These are phyloP conservation scores for Syngnathus acus DNA, from an alignment of 2,797 vertebrate genomes.

Conservation along the genomic window DNA sequence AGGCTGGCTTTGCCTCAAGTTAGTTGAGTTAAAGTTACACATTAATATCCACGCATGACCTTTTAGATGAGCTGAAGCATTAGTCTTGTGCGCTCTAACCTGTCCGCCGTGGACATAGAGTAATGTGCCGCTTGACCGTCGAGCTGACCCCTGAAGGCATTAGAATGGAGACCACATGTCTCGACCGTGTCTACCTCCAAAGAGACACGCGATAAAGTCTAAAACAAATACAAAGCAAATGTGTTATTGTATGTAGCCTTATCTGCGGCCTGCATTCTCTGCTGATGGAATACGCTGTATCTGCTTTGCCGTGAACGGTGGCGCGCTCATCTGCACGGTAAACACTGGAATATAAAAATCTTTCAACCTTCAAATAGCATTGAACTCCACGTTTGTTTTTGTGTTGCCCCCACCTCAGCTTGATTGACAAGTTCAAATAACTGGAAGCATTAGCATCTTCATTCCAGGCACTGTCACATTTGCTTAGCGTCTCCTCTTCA, in stretches of 20 bases:
- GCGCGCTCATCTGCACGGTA: slow-evolving; percentile 10
- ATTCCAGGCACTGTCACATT: slow-evolving; percentile 64
- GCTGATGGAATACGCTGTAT: slow-evolving; percentile 51
- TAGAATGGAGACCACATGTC: slow-evolving; percentile 71
- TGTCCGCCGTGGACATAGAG: slow-evolving; percentile 69
- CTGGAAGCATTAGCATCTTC: slow-evolving; percentile 63
- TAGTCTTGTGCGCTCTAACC: slow-evolving; percentile 67
- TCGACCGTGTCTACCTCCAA: slow-evolving; percentile 52
- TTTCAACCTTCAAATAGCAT: slow-evolving; percentile 54
- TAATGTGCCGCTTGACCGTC: slow-evolving; percentile 74
- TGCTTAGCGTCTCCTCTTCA: slow-evolving; percentile 64
- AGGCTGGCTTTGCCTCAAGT: slow-evolving; percentile 44
- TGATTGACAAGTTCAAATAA: slow-evolving; percentile 68
- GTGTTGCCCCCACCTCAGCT: slow-evolving; percentile 8
- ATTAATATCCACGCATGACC: slow-evolving; percentile 75
- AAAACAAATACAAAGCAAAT: slow-evolving; percentile 60
- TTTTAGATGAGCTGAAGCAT: slow-evolving; percentile 71
- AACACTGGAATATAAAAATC: slow-evolving; percentile 20
- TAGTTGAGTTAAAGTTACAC: slow-evolving; percentile 68
- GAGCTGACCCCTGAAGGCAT: slow-evolving; percentile 63
- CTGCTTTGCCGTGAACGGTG: slow-evolving; percentile 44
- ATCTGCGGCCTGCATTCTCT: slow-evolving; percentile 42
- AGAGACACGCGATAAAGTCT: slow-evolving; percentile 61
- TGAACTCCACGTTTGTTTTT: slow-evolving; percentile 47
- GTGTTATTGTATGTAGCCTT: slow-evolving; percentile 58